phyloP scores from a whole-genome alignment of 1,140 invertebrate genomes.

The Diorhabda elongata region DNA sequence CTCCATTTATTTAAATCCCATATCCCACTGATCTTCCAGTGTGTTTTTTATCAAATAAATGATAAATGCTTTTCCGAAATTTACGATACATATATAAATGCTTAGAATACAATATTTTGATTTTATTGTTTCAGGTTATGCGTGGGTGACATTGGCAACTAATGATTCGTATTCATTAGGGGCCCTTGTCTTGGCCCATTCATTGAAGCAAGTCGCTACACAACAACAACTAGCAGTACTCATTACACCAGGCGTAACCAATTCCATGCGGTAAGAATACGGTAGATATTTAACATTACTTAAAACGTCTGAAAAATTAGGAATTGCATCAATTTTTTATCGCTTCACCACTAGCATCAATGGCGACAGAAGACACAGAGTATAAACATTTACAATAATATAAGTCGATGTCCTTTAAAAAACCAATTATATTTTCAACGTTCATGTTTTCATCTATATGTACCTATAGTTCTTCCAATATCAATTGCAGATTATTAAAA shows the following conservation, averaged over 20 bases:
- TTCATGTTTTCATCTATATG: too few species aligned
- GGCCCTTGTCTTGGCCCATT: constrained; percentile 86
- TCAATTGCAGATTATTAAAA: too few species aligned
- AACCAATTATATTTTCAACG: too few species aligned
- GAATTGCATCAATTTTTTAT: too few species aligned
- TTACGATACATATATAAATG: background rate
- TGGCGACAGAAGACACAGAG: too few species aligned
- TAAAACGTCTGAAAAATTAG: too few species aligned
- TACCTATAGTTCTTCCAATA: too few species aligned
- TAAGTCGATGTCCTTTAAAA: too few species aligned
- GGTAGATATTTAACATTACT: too few species aligned
- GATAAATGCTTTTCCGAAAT: background rate
- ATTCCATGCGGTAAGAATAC: constrained; percentile 69
- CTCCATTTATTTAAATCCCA: background rate
- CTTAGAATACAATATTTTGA: background rate
- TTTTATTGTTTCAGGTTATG: constrained; percentile 38
- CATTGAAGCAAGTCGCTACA: constrained; percentile 71
- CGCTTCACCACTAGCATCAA: too few species aligned
- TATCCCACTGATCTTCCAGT: background rate
- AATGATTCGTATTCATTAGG: constrained; percentile 92
- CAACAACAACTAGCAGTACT: constrained; percentile 74
- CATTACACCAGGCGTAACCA: constrained; percentile 80
- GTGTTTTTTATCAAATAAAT: background rate
- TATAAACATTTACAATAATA: too few species aligned
- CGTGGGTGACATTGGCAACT: constrained; percentile 94